Conservation (phyloP, 2,113 vertebrate species). For the Melanerpes aurifrons region DNA sequence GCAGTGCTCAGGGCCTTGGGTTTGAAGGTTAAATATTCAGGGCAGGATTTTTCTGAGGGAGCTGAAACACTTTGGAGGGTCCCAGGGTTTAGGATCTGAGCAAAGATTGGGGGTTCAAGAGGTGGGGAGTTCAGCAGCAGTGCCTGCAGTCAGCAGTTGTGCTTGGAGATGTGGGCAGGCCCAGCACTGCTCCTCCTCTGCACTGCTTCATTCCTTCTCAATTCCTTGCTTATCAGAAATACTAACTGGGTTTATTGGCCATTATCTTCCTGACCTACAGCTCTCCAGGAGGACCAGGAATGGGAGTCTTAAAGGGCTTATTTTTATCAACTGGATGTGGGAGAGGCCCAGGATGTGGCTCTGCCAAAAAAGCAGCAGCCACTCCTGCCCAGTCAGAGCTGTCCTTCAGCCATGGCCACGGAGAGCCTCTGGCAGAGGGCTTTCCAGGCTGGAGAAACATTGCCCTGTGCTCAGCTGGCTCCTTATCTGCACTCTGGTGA, state of each 20-base stretch:
- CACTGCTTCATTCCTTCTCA: not conserved
- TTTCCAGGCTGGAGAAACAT: not conserved
- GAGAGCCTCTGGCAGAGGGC: not conserved
- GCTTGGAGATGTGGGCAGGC: not conserved
- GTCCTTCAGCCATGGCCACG: not conserved
- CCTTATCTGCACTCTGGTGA: slow-evolving; percentile 50
- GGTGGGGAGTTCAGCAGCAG: not conserved
- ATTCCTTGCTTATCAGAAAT: not conserved
- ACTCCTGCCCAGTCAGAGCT: not conserved
- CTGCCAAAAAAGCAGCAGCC: slow-evolving; percentile 24
- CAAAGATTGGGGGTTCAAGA: not conserved
- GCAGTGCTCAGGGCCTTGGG: not conserved
- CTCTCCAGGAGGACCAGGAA: slow-evolving; percentile 29
- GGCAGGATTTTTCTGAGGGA: not conserved
- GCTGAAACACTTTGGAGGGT: not conserved
- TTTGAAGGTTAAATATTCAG: not conserved
- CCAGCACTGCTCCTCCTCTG: not conserved
- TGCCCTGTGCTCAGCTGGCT: slow-evolving; percentile 4
- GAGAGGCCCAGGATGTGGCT: not conserved
- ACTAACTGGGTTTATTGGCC: not conserved
- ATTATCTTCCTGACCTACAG: slow-evolving; percentile 2
- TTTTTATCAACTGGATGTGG: not conserved
- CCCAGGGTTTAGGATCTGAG: not conserved
- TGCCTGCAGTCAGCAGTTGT: not conserved
- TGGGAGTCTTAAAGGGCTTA: slow-evolving; percentile 23